A percentile compares a stretch with the other conserved stretches of the same genome.
These are phyloP conservation scores for Erebia epiphron DNA, from an alignment of 2,888 invertebrate species.

Conservation along the genomic window DNA sequence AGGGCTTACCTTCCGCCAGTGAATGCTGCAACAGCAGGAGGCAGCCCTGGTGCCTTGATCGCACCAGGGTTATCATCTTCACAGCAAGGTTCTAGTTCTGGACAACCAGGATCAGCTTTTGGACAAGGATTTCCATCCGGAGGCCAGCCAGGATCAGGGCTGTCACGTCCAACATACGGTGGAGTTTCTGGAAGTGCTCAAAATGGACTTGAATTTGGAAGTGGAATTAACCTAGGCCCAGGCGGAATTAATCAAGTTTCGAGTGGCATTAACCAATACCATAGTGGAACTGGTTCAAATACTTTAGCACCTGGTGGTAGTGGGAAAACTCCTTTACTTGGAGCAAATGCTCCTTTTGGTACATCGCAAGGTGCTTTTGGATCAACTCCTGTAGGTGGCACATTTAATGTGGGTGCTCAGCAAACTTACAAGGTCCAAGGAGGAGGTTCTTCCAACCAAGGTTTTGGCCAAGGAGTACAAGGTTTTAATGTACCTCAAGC, in stretches of 20 bases:
- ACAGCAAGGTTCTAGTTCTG: background rate
- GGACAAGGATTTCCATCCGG: constrained; percentile 28
- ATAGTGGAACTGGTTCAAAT: constrained; percentile 6
- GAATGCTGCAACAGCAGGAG: constrained; percentile 68
- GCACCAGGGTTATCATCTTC: constrained; percentile 52
- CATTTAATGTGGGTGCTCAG: constrained; percentile 11
- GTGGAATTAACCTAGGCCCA: constrained; percentile 3
- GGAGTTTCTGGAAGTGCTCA: constrained; percentile 14
- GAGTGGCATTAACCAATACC: constrained; percentile 6
- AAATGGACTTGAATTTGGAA: constrained; percentile 11
- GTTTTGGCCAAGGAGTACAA: constrained; percentile 19
- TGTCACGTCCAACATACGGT: constrained; percentile 5
- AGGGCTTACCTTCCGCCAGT: constrained; percentile 74
- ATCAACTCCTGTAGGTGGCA: background rate
- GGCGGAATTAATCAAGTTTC: background rate
- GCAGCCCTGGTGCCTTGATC: constrained; percentile 66
- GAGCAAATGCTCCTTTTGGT: constrained; percentile 34
- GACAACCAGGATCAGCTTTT: background rate
- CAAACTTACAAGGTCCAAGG: constrained; percentile 10
- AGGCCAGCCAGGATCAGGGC: constrained; percentile 25
- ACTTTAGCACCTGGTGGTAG: constrained; percentile 26
- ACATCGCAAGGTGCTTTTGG: constrained; percentile 40
- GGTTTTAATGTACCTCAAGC: constrained; percentile 29
- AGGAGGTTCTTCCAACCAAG: constrained; percentile 11
- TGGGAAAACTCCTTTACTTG: constrained; percentile 22